phyloP scores from a whole-genome alignment of 2,113 vertebrate genomes.

The Aramus guarauna region DNA sequence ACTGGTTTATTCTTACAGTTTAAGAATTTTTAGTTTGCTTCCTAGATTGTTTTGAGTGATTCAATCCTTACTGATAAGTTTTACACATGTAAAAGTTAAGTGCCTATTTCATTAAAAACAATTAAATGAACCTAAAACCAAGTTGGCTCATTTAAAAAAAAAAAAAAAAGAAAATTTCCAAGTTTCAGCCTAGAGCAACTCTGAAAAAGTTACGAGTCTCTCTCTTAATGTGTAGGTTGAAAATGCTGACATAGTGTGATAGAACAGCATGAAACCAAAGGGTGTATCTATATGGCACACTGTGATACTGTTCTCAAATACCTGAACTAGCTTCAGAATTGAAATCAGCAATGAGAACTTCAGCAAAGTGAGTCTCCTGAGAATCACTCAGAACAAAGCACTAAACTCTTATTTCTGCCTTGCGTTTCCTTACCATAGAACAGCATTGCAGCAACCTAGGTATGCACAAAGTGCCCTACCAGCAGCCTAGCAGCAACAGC shows the following conservation, averaged over 20 bases:
- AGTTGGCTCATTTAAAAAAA: background rate
- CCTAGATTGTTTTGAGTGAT: background rate
- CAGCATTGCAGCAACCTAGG: background rate
- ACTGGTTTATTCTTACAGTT: background rate
- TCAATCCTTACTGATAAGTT: background rate
- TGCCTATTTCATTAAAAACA: background rate
- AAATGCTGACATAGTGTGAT: background rate
- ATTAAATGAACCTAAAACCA: background rate
- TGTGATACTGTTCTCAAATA: background rate
- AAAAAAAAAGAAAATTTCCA: background rate
- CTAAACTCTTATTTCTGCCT: background rate
- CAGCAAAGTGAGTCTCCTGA: background rate
- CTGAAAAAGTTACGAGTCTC: background rate
- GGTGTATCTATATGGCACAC: background rate
- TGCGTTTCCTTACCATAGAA: background rate
- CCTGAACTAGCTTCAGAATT: background rate
- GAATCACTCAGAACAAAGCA: background rate
- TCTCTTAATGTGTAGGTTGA: background rate
- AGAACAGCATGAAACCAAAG: background rate
- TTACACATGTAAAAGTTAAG: background rate
- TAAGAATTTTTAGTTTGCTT: background rate
- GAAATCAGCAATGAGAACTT: background rate
- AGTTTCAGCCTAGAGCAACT: background rate
- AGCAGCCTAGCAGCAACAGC: background rate
- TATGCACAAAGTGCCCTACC: background rate